phyloP scores from a whole-genome alignment of 1,140 invertebrate species.

The Hypothenemus hampei region DNA sequence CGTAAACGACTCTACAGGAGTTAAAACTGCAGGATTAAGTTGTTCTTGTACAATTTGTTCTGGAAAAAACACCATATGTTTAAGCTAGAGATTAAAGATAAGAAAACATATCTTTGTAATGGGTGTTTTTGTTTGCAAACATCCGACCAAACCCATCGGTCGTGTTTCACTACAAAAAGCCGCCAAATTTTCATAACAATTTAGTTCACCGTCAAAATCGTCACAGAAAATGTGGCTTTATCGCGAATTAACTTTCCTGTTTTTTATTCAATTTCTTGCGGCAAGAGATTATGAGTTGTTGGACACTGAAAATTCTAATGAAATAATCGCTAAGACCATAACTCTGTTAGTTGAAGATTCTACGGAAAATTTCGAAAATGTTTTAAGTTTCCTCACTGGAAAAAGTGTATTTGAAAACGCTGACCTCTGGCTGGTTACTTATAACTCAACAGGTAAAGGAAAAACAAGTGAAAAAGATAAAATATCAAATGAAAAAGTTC shows the following conservation, averaged over 20 bases:
- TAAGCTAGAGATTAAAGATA: background rate
- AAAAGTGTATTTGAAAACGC: background rate
- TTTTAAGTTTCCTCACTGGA: constrained; percentile 11
- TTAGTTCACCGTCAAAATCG: background rate
- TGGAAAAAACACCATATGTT: constrained; percentile 4
- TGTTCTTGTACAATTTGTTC: constrained; percentile 12
- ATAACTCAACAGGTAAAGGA: constrained; percentile 35
- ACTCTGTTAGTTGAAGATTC: constrained; percentile 31
- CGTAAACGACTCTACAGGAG: constrained; percentile 4
- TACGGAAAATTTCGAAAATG: constrained; percentile 23
- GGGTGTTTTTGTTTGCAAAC: constrained; percentile 24
- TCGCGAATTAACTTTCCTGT: background rate
- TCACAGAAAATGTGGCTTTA: constrained; percentile 1
- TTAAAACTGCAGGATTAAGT: constrained; percentile 11
- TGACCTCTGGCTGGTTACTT: constrained; percentile 36
- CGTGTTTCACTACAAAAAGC: constrained; percentile 30
- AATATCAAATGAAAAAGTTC: background rate
- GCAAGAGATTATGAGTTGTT: constrained; percentile 2
- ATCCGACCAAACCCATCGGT: constrained; percentile 32
- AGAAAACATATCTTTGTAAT: background rate
- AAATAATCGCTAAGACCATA: background rate
- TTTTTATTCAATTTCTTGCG: background rate
- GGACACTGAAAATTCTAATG: background rate
- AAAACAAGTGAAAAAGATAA: background rate
- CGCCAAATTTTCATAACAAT: background rate